Base-by-base conservation (phyloP, 2,888 invertebrate species). In the Catocala nupta region DNA sequence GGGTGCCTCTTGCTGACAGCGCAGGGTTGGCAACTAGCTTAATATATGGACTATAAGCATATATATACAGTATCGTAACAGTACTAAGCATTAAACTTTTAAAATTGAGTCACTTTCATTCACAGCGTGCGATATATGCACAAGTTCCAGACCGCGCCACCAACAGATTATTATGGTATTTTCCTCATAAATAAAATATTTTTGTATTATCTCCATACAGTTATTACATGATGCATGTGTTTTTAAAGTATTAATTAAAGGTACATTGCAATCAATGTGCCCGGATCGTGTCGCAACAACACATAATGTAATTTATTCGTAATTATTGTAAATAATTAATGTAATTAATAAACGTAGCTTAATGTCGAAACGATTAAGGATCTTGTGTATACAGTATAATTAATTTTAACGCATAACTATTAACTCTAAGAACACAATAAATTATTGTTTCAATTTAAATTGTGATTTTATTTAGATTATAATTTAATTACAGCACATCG, bases 371-470 rank as follows among this genome's bases (percentile, higher is more conserved):
- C 70, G 73, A 76, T 51, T 86, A 85, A 87, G 85, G 81, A 87
- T 82, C 83, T 87, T 91, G 90, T 91, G 90, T 90, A 91, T 90
- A 92, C 88, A 88, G 85, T 89, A 84, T 89, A 79, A 82, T 80
- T 87, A 86, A 86, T 86, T 87, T 87, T 88, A 89, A 88, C 73
- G 87, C 86, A 83, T 90, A 87, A 90, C 83, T 90, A 90, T 82
- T 82, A 80, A 84, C 75, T 84, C 70, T 89, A 91, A 90, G 88
- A 81, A 90, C 86, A 90, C 90, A 92, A 93, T 93, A 93, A 93
- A 93, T 92, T 93, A 93, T 93, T 93, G 92, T 93, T 93, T 92
- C 87, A 84, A 92, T 85, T 90, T 89, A 81, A 57, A 54, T 50
- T 25, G 48, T 63, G 77, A 25, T 80, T 83, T 80, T 79, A 39